Base-by-base conservation (phyloP, 2,888 invertebrate genomes). In the Blastobasis lacticolella region DNA sequence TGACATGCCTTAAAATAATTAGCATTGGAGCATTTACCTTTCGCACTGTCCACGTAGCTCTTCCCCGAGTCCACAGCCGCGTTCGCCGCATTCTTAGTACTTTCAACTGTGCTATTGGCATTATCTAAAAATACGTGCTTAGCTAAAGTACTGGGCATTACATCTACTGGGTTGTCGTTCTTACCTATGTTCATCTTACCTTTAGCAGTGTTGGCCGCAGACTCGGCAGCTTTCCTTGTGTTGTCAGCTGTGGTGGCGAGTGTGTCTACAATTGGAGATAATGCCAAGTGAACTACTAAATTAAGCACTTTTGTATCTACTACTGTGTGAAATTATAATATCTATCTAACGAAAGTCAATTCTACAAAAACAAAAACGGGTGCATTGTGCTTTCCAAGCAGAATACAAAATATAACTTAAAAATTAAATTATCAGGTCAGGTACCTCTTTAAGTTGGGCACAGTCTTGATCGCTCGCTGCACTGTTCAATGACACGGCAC, bases 171-270 rank as follows among this genome's bases (percentile, higher is more conserved):
- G 1, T 23, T 23, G 3, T 23, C 3, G 23, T 23, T 23, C 23
- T 23, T 23, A 23, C 23, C 23, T 23, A 23, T 23, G 23, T 23
- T 23, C 1, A 6, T 8, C 71, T 72, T 68, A 84, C 87, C 85
- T 80, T 81, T 87, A 36, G 86, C 75, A 54, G 82, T 67, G 57
- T 77, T 81, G 48, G 75, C 73, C n/a, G 88, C 88, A 10, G 83
- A 70, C 57, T 86, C 86, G 1, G 89, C 86, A 7, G 84, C 79
- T 57, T 82, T 88, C 70, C 83, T 88, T 54, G 88, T 81, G 58
- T 78, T 85, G 61, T 86, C 86, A 57, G 73, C 76, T 51, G 85
- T 80, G 10, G 81, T 77, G 41, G 82, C 73, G 55, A 86, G 52
- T 56, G 85, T 83, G 67, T 87, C 86, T 86, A 84, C 42, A 60